These are phyloP conservation scores for Conger conger DNA, from an alignment of 2,113 vertebrate genomes.

Conservation along the genomic window DNA sequence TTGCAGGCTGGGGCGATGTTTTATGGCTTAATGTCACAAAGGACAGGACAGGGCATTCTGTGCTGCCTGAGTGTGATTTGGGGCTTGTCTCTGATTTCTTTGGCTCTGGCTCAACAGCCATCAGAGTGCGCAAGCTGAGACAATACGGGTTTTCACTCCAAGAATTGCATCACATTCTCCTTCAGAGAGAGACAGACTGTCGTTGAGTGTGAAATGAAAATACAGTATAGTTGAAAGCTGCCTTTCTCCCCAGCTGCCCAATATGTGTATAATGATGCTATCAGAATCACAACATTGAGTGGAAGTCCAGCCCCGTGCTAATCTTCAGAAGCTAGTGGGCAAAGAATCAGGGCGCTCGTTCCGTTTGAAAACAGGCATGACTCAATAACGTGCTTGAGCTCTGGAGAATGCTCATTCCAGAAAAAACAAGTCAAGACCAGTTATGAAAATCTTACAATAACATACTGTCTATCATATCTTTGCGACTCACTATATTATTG, in stretches of 20 bases:
- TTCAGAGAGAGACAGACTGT: background rate
- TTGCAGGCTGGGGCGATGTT: background rate
- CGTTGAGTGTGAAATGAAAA: background rate
- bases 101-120: background rate
- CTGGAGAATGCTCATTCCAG: background rate
- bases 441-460: background rate
- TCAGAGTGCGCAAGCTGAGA: slow-evolving; percentile 2
- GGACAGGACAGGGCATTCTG: background rate
- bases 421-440: background rate
- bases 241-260: background rate
- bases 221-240: background rate
- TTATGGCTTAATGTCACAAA: background rate
- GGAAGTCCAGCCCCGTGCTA: background rate
- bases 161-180: background rate
- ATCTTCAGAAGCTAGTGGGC: background rate
- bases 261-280: background rate
- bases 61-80: background rate
- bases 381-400: background rate
- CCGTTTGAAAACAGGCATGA: background rate
- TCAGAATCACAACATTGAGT: background rate
- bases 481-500: background rate
- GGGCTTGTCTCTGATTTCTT: background rate
- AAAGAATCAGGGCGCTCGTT: background rate
- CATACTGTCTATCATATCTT: background rate
- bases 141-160: background rate